Evolutionary conservation across 1,140 invertebrate genomes (phyloP).

Genomic region (Pseudomyrmex cubaensis): DNA sequence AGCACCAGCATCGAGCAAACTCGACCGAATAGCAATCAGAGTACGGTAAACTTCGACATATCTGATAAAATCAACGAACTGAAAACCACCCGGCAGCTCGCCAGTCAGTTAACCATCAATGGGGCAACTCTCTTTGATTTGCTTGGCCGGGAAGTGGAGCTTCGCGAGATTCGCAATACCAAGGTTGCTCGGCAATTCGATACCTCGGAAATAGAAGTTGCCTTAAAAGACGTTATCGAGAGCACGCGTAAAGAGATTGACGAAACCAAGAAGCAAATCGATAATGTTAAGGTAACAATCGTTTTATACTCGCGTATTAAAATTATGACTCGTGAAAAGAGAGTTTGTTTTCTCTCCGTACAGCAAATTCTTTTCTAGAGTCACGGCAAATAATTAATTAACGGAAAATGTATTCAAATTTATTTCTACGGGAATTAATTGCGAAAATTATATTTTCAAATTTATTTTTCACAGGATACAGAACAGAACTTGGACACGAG

Average conservation of each 20-base stretch:
- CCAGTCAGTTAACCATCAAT: constrained; percentile 95
- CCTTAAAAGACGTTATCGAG: constrained; percentile 90
- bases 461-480: constrained; percentile 70
- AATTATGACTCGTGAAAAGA: too few species aligned
- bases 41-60: constrained; percentile 85
- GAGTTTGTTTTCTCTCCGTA: too few species aligned
- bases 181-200: constrained; percentile 93
- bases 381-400: too few species aligned
- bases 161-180: constrained; percentile 88
- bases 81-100: constrained; percentile 94
- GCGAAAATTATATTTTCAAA: too few species aligned
- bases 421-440: too few species aligned
- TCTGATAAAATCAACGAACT: constrained; percentile 91
- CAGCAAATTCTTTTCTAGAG: too few species aligned
- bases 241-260: constrained; percentile 89
- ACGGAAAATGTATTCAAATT: too few species aligned
- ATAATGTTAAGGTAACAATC: constrained; percentile 90
- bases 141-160: constrained; percentile 94
- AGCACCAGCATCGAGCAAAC: constrained; percentile 71
- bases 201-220: constrained; percentile 92
- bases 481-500: constrained; percentile 94
- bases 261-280: constrained; percentile 90
- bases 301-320: too few species aligned
- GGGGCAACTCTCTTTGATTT: constrained; percentile 96
- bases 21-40: constrained; percentile 58